Percentiles rank a stretch among this genome's conserved stretches.
Conservation (phyloP, 2,797 vertebrate species). For the Paedocypris micromegethes region DNA sequence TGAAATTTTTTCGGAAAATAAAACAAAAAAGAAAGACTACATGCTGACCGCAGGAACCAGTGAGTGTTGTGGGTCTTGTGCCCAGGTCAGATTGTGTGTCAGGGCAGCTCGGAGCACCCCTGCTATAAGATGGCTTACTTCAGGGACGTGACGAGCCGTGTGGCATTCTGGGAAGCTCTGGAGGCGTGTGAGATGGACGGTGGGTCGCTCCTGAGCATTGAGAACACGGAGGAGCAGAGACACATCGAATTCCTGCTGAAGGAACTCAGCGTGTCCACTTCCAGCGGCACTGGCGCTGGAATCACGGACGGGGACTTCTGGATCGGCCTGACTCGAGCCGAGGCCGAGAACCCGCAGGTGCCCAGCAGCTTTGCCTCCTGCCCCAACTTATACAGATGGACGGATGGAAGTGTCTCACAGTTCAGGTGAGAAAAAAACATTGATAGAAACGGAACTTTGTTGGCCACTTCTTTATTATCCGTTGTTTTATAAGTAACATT, state of each 20-base stretch:
- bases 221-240: conserved; percentile 76
- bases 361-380: conserved; percentile 68
- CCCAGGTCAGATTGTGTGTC: conserved; percentile 85
- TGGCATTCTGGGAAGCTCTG: conserved; percentile 82
- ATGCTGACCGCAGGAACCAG: neutral
- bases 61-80: no score
- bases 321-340: conserved; percentile 84
- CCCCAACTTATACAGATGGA: conserved; percentile 85
- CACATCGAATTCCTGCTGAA: conserved; percentile 81
- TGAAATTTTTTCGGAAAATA: neutral
- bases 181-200: conserved; percentile 82
- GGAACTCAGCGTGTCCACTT: conserved; percentile 74
- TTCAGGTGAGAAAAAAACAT: conserved; percentile 71
- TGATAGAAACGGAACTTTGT: neutral
- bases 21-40: neutral
- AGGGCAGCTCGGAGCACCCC: conserved; percentile 65
- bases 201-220: conserved; percentile 81
- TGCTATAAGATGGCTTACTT: conserved; percentile 97
- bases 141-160: conserved; percentile 82
- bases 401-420: conserved; percentile 75
- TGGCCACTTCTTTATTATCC: no score
- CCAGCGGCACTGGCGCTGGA: conserved; percentile 61
- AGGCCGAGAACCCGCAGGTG: conserved; percentile 61
- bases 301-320: conserved; percentile 93
- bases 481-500: no score